phyloP scores from a whole-genome alignment of 2,113 vertebrate genomes.

The Peromyscus leucopus region DNA sequence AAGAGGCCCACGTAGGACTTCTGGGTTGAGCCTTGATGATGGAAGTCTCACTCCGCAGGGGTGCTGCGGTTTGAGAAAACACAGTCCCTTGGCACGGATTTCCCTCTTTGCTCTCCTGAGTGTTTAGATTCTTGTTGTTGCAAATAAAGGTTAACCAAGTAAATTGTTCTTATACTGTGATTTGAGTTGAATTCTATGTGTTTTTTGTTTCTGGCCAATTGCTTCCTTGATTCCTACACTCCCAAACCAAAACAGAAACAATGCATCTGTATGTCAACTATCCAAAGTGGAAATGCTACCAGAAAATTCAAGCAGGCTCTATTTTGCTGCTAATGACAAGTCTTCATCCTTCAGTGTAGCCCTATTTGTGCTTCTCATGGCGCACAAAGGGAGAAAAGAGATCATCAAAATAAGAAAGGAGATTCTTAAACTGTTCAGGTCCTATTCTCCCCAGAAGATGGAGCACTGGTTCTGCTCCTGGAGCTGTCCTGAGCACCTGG shows the following conservation, averaged over 20 bases:
- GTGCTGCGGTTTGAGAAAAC: slow-evolving; percentile 24
- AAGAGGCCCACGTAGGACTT: neutral
- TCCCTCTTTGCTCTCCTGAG: neutral
- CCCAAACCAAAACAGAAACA: slow-evolving; percentile 37
- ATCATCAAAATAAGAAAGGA: slow-evolving; percentile 31
- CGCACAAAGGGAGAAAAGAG: neutral
- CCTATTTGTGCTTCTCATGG: neutral
- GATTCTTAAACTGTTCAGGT: neutral
- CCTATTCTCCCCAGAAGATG: neutral
- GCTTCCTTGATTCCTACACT: neutral
- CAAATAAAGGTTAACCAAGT: slow-evolving; percentile 1
- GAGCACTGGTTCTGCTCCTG: neutral
- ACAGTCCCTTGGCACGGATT: neutral
- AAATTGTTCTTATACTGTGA: slow-evolving; percentile 20
- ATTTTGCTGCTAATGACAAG: neutral
- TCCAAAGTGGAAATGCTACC: slow-evolving; percentile 17
- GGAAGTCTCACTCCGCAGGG: neutral
- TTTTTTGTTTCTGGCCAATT: slow-evolving; percentile 56
- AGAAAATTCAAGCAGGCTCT: neutral
- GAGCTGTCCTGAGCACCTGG: neutral
- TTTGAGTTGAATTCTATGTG: neutral
- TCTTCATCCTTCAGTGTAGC: neutral
- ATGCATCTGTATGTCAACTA: neutral
- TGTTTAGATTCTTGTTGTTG: slow-evolving; percentile 31
- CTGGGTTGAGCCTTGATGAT: neutral